phyloP scores from a whole-genome alignment of 2,797 vertebrate genomes.

The Knipowitschia caucasica region DNA sequence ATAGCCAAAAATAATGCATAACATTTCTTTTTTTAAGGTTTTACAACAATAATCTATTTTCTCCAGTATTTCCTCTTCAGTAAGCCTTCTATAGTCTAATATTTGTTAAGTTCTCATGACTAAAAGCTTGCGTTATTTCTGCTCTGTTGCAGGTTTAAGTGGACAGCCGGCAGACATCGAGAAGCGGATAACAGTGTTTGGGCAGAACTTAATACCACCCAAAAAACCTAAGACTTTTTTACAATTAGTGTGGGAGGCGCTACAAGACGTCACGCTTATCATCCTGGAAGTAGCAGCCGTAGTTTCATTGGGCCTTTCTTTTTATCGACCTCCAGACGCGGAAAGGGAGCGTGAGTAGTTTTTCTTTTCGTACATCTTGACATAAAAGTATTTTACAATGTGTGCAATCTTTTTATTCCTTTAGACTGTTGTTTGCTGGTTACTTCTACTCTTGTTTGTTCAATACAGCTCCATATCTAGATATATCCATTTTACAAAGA shows the following conservation, averaged over 20 bases:
- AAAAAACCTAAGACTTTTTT: constrained; percentile 99
- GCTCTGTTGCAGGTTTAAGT: constrained; percentile 84
- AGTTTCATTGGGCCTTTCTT: constrained; percentile 99
- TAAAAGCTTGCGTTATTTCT: constrained; percentile 18
- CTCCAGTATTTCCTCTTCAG: too few species aligned
- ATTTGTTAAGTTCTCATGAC: not conserved
- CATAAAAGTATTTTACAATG: too few species aligned
- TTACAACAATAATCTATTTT: too few species aligned
- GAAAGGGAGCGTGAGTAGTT: constrained; percentile 83
- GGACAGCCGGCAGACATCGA: constrained; percentile 95
- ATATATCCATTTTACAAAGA: too few species aligned
- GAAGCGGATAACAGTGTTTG: constrained; percentile 93
- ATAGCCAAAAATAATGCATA: too few species aligned
- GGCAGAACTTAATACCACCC: constrained; percentile 98
- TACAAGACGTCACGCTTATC: constrained; percentile 99
- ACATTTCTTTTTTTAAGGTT: too few species aligned
- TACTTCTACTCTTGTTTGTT: too few species aligned
- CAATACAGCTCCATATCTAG: too few species aligned
- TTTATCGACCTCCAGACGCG: constrained; percentile 94
- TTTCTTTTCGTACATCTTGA: not conserved
- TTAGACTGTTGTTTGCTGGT: too few species aligned
- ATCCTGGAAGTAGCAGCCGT: constrained; percentile 99
- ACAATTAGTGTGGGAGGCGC: constrained; percentile 99
- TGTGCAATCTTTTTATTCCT: not conserved
- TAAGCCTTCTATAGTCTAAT: constrained; percentile 2